phyloP scores from a whole-genome alignment of 2,797 vertebrate genomes.

The Esox masquinongy region DNA sequence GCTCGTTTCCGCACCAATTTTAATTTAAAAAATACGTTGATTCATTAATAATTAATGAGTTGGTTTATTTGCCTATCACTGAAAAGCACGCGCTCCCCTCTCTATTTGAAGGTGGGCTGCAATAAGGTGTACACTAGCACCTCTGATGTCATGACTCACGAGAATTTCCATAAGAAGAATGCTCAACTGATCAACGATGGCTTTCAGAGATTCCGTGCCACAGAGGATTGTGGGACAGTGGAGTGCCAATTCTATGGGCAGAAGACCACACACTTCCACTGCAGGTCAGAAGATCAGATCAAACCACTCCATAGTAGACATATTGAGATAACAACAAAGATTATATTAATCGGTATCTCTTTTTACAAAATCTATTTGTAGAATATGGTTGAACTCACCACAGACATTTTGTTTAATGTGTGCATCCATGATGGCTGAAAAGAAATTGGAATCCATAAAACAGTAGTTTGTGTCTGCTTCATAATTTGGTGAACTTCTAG shows the following conservation, averaged over 20 bases:
- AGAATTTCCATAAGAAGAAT: constrained; percentile 99
- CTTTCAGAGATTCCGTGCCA: constrained; percentile 98
- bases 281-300: constrained; percentile 80
- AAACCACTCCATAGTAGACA: background rate
- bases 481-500: background rate
- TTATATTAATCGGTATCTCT: background rate
- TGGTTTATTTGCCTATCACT: background rate
- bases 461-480: background rate
- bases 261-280: constrained; percentile 99
- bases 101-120: constrained; percentile 88
- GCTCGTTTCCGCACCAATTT: background rate
- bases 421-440: background rate
- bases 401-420: background rate
- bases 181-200: constrained; percentile 98
- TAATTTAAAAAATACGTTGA: constrained; percentile 4
- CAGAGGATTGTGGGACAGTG: constrained; percentile 95
- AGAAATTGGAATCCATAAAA: background rate
- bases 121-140: constrained; percentile 99
- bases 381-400: background rate
- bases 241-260: constrained; percentile 97
- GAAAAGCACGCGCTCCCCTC: constrained; percentile 21
- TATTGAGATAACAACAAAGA: background rate
- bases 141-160: constrained; percentile 98
- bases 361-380: background rate
- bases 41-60: constrained; percentile 4